Base-by-base conservation (phyloP, 37 sponge, comb jelly and placozoan species). In the Tethya wilhelma region DNA sequence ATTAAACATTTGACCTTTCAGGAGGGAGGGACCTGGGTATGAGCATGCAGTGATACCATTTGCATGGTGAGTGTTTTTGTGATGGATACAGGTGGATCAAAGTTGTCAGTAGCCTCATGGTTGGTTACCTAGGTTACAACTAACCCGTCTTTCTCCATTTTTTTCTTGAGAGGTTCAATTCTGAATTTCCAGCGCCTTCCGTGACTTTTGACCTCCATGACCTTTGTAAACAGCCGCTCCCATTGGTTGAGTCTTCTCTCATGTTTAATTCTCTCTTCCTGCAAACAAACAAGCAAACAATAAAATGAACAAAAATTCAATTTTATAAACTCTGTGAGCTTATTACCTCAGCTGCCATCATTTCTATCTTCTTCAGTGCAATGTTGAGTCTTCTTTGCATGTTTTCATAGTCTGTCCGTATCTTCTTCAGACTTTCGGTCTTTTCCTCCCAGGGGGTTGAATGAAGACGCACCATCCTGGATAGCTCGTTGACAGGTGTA, bases 161-260 rank as follows among this genome's bases (percentile, higher is more conserved):
- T 93, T 38, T 49, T 72, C 67, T 87, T 90, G 62, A 94, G 86
- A 17, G 85, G 77, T 49, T 90, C 87, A 29, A 94, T 94, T 20
- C 78, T 70, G 79, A 94, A 94, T 53, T 94, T 94, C 95, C 95
- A 94, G 39, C 95, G 38, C 19, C 92, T 42, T 23, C 95, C 92
- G 49, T 86, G 90, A 44, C 83, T 81, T 38, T 86, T 86, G 22
- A 75, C 28, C 38, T 65, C 60, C 81, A 86, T 71, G 32, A 85
- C 64, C 38, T 84, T 84, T 28, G 79, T 39, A 45, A 84, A 94
- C 41, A 94, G 75, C 42, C 66, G 76, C 49, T 84, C 89, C 95
- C 95, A 94, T 64, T 91, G 70, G 38, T 64, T 79, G 14, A 87
- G 1, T 29, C 85, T 67, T 67, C 76, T 71, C 55, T 91, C 89